A percentile compares a stretch with the other conserved stretches of the same genome.
These are phyloP conservation scores for Chrysemys picta DNA, from an alignment of 2,113 vertebrate species.

Conservation along the genomic window DNA sequence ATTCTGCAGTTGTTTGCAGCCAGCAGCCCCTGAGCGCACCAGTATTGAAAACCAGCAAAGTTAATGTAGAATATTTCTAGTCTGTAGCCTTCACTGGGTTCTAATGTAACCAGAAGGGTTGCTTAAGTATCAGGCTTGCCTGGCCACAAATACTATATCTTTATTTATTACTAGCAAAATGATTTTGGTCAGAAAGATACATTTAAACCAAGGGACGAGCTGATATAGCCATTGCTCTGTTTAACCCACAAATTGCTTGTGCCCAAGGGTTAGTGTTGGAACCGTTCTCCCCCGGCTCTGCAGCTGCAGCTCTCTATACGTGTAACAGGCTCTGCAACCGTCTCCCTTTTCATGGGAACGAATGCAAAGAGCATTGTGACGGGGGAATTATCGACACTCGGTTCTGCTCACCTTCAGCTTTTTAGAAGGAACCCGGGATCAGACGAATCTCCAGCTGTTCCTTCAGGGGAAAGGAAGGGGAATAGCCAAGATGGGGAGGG, in stretches of 20 bases:
- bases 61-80: constrained; percentile 6
- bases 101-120: neutral
- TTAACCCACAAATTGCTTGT: too few relatives aligned
- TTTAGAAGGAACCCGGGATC: too few relatives aligned
- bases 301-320: neutral
- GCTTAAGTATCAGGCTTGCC: neutral
- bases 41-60: constrained; percentile 29
- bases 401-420: too few relatives aligned
- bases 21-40: neutral
- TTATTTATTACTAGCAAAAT: too few relatives aligned
- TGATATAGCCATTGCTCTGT: neutral
- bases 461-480: too few relatives aligned
- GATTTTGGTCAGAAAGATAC: too few relatives aligned
- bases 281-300: neutral
- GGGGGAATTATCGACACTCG: too few relatives aligned
- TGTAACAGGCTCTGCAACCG: neutral
- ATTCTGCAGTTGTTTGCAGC: neutral
- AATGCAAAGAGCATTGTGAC: too few relatives aligned
- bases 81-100: neutral
- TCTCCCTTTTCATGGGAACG: neutral
- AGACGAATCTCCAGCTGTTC: too few relatives aligned
- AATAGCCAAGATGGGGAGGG: too few relatives aligned
- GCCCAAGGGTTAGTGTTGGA: too few relatives aligned
- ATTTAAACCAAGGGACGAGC: too few relatives aligned
- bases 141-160: neutral